Percentiles rank a stretch among this genome's conserved stretches.
Conservation (phyloP, 2,797 vertebrate species). For the Melanotaenia maccullochi region DNA sequence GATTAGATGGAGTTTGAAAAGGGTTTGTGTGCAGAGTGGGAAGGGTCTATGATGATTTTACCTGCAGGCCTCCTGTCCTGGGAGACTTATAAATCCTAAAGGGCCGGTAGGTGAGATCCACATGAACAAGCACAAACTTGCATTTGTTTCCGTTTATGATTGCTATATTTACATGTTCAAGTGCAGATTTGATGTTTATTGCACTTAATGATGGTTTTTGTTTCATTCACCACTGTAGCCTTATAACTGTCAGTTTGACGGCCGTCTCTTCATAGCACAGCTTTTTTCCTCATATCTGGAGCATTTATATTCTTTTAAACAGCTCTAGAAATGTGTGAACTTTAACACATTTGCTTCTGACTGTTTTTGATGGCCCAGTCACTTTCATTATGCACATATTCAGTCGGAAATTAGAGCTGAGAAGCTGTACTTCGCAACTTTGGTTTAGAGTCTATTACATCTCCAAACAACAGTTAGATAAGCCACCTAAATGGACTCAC, state of each 20-base stretch:
- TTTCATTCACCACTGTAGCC: background rate
- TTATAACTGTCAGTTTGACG: background rate
- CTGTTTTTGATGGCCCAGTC: background rate
- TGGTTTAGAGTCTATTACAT: background rate
- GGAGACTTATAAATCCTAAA: background rate
- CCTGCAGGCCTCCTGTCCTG: background rate
- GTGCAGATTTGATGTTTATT: conserved; percentile 6
- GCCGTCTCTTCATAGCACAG: background rate
- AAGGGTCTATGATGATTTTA: background rate
- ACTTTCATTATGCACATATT: background rate
- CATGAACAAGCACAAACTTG: background rate
- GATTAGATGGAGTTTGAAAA: background rate
- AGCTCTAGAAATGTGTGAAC: background rate
- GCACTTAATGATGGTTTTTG: background rate
- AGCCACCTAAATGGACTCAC: too few relatives aligned
- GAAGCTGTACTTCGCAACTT: background rate
- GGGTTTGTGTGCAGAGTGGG: background rate
- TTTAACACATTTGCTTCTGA: background rate
- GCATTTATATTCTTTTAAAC: background rate
- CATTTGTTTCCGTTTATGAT: conserved; percentile 1
- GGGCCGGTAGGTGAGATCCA: background rate
- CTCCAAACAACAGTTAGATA: too few relatives aligned
- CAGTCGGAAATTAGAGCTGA: background rate
- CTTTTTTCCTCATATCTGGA: background rate
- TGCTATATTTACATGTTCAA: background rate